These are phyloP conservation scores for Arvicanthis niloticus DNA, from an alignment of 2,113 vertebrate species.

Conservation along the genomic window DNA sequence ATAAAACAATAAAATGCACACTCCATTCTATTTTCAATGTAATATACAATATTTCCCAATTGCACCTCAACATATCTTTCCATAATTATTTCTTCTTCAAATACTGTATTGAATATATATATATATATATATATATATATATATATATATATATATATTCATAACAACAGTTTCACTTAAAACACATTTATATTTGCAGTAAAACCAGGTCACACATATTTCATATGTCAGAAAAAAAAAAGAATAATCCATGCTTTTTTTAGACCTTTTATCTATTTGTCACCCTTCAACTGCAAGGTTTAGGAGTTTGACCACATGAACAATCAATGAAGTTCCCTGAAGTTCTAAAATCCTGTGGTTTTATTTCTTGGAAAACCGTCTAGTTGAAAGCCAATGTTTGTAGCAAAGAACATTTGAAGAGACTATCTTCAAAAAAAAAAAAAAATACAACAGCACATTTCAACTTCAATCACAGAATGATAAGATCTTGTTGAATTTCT, in stretches of 20 bases:
- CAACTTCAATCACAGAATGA: constrained; percentile 72
- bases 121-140: not conserved
- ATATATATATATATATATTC: not conserved
- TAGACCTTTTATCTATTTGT: not conserved
- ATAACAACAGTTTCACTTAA: not conserved
- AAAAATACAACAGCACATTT: constrained; percentile 67
- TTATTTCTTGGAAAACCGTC: constrained; percentile 65
- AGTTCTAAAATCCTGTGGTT: constrained; percentile 25
- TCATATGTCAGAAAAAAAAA: not conserved
- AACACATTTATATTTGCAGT: not conserved
- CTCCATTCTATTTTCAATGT: not conserved
- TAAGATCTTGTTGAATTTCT: constrained; percentile 80
- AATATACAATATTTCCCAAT: not conserved
- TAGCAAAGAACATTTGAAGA: constrained; percentile 57
- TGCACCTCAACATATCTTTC: not conserved
- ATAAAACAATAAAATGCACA: not conserved
- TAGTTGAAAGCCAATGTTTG: constrained; percentile 57
- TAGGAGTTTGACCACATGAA: not conserved
- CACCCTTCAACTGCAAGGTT: constrained; percentile 27
- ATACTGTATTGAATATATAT: not conserved
- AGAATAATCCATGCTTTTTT: not conserved
- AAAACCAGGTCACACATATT: not conserved
- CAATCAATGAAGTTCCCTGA: constrained; percentile 26
- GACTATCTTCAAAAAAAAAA: constrained; percentile 58
- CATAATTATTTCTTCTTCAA: not conserved